Conservation (phyloP, 92 coral and sea anemone genomes). For the Umimayanthus kanabou region DNA sequence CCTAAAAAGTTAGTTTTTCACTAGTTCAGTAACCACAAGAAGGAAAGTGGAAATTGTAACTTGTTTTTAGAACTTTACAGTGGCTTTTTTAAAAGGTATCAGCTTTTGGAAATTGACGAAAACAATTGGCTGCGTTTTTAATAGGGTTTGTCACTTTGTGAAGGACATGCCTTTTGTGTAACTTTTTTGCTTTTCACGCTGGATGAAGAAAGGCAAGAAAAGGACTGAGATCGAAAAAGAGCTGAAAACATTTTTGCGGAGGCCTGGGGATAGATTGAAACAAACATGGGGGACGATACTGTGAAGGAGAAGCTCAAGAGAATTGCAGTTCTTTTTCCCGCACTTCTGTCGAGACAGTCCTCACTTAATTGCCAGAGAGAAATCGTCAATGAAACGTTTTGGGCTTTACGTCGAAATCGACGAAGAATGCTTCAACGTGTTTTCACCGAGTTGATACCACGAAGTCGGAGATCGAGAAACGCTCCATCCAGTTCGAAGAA, state of each 20-base stretch:
- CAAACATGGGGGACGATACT: neutral
- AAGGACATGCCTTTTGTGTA: too few relatives aligned
- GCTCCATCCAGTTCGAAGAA: neutral
- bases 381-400: constrained; percentile 4
- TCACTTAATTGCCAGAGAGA: constrained; percentile 9
- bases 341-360: neutral
- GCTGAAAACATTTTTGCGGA: neutral
- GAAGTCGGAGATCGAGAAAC: constrained; percentile 10
- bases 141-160: too few relatives aligned
- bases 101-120: too few relatives aligned
- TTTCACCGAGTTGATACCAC: neutral
- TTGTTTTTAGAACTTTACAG: too few relatives aligned
- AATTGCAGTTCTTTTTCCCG: neutral
- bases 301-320: neutral
- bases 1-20: too few relatives aligned
- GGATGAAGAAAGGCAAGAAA: too few relatives aligned
- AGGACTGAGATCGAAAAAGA: too few relatives aligned
- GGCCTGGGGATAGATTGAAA: neutral
- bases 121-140: too few relatives aligned
- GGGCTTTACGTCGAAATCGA: neutral
- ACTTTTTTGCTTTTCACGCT: too few relatives aligned
- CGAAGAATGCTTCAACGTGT: neutral
- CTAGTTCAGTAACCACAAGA: too few relatives aligned
- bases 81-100: too few relatives aligned
- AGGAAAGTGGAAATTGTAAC: too few relatives aligned